A percentile compares a stretch with the other conserved stretches of the same genome.
phyloP scores from a whole-genome alignment of 2,888 invertebrate species.

The Venustoraphidia nigricollis region DNA sequence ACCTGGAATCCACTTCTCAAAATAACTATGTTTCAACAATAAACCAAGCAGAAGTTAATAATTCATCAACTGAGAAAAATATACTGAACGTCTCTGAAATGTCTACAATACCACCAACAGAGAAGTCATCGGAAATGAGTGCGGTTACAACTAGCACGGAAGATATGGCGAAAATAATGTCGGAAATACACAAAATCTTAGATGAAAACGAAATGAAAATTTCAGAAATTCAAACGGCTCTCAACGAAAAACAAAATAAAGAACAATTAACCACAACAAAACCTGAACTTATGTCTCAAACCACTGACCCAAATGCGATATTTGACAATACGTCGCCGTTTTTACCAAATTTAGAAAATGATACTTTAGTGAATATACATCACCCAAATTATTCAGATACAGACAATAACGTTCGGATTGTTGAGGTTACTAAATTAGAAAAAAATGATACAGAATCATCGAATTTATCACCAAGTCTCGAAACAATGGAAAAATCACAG shows the following conservation, averaged over 20 bases:
- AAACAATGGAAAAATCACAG: constrained; percentile 14
- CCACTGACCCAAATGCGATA: constrained; percentile 8
- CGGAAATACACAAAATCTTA: constrained; percentile 8
- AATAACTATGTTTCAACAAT: too few species aligned
- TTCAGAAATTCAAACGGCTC: too few species aligned
- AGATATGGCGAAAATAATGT: constrained; percentile 8
- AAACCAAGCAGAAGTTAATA: background rate
- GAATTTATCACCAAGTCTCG: constrained; percentile 5
- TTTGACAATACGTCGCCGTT: constrained; percentile 50
- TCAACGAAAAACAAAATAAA: too few species aligned
- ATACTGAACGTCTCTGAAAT: constrained; percentile 1
- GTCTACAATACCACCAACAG: background rate
- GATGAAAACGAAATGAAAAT: constrained; percentile 3
- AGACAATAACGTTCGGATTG: background rate
- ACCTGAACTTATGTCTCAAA: background rate
- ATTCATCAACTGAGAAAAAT: background rate
- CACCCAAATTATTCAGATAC: constrained; percentile 22
- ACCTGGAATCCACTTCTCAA: too few species aligned
- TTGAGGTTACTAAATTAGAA: background rate
- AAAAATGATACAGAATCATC: constrained; percentile 8
- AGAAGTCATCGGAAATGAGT: constrained; percentile 1
- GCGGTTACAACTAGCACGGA: background rate
- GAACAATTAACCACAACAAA: too few species aligned
- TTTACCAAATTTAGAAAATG: constrained; percentile 47
- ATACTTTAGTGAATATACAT: constrained; percentile 39